Percentiles rank a stretch among this genome's conserved stretches.
Evolutionary conservation across 2,888 invertebrate species (phyloP).

Genomic region (Andricus curvator): DNA sequence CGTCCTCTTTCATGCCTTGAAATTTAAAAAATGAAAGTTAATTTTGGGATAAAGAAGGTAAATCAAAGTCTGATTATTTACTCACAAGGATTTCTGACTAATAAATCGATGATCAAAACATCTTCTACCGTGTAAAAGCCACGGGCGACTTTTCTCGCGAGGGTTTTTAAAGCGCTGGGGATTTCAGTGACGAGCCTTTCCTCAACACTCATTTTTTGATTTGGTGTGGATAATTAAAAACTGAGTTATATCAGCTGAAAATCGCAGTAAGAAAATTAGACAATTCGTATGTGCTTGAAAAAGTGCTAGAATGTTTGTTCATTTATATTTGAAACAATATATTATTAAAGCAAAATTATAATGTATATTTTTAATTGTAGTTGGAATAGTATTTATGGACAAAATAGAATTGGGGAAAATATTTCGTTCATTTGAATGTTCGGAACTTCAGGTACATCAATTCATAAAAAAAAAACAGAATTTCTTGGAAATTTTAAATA

Average conservation of each 20-base stretch:
- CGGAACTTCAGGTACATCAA: no score
- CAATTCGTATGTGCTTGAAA: background rate
- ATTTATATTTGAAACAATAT: no score
- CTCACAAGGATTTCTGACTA: constrained; percentile 95
- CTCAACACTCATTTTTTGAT: constrained; percentile 81
- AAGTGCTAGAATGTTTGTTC: no score
- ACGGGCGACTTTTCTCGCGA: constrained; percentile 93
- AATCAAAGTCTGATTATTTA: constrained; percentile 52
- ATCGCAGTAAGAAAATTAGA: background rate
- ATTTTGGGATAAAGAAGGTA: no score
- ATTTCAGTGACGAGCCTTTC: constrained; percentile 92
- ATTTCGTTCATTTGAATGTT: no score
- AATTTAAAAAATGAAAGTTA: background rate
- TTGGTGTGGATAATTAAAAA: background rate
- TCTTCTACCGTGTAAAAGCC: constrained; percentile 97
- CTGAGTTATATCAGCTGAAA: constrained; percentile 4
- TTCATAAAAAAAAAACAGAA: no score
- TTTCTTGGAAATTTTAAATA: background rate
- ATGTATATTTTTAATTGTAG: no score
- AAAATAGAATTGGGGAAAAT: no score
- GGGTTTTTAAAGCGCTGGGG: constrained; percentile 94
- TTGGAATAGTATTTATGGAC: no score
- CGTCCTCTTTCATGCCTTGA: constrained; percentile 92
- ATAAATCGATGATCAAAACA: constrained; percentile 95
- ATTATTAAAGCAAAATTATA: no score